A percentile compares a stretch with the other conserved stretches of the same genome.
These are phyloP conservation scores for Campopleginae sp. DNA, from an alignment of 2,888 invertebrate genomes.

Conservation along the genomic window DNA sequence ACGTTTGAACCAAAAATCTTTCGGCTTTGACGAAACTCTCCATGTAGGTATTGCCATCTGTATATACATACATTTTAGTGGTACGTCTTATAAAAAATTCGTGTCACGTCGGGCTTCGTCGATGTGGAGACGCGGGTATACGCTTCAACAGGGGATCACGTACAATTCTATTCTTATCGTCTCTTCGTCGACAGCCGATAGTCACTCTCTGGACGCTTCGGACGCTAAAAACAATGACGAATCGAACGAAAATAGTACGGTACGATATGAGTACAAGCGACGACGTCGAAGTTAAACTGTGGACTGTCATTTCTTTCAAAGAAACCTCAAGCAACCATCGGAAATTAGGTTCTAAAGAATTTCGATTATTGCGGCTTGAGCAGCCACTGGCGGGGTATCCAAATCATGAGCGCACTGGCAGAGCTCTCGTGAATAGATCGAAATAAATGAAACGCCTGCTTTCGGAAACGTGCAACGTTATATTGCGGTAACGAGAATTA, in stretches of 20 bases:
- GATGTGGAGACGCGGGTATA: constrained; percentile 55
- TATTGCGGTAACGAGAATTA: constrained; percentile 36
- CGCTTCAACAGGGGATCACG: constrained; percentile 58
- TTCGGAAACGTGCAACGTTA: not conserved
- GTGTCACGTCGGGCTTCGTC: constrained; percentile 61
- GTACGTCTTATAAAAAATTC: constrained; percentile 51
- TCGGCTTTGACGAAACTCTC: constrained; percentile 10
- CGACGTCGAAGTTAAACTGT: not conserved
- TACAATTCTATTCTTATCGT: constrained; percentile 67
- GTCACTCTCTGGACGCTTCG: constrained; percentile 48
- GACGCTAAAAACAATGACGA: constrained; percentile 62
- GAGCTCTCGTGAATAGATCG: not conserved
- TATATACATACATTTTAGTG: constrained; percentile 8
- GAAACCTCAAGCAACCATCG: not conserved
- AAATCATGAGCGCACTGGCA: not conserved
- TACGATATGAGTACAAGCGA: not conserved
- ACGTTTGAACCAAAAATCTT: constrained; percentile 46
- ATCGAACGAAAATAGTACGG: constrained; percentile 48
- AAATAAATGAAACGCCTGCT: not conserved
- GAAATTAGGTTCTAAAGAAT: not conserved
- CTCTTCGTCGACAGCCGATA: constrained; percentile 62
- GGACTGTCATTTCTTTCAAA: not conserved
- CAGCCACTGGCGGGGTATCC: not conserved
- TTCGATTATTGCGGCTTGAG: not conserved
- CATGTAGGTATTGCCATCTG: constrained; percentile 2